Percentiles rank a stretch among this genome's conserved stretches.
Conservation (phyloP, 1,140 invertebrate genomes). For the Halesus radiatus region DNA sequence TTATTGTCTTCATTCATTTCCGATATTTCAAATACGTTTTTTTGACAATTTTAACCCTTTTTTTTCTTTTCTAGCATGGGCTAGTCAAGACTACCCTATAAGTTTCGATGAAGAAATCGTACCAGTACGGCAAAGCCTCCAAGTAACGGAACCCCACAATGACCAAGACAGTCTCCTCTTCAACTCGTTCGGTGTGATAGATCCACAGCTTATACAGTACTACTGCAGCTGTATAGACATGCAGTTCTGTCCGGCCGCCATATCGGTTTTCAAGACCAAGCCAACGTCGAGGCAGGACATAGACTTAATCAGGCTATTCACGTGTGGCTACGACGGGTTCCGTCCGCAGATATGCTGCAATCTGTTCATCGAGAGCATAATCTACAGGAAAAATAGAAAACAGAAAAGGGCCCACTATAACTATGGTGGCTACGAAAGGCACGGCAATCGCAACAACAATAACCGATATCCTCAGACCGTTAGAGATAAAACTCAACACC, state of each 20-base stretch:
- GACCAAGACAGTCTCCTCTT: constrained; percentile 36
- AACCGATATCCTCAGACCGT: background rate
- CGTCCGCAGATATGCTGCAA: constrained; percentile 49
- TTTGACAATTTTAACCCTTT: background rate
- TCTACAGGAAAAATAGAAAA: constrained; percentile 41
- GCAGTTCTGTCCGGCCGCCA: constrained; percentile 38
- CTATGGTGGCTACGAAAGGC: constrained; percentile 28
- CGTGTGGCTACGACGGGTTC: constrained; percentile 44
- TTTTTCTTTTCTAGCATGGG: constrained; percentile 34
- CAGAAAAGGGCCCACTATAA: constrained; percentile 50
- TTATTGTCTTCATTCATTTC: no score
- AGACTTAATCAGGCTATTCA: constrained; percentile 43
- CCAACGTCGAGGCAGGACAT: constrained; percentile 19
- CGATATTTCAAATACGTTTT: no score
- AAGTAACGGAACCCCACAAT: background rate
- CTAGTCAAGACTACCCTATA: background rate
- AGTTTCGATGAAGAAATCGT: constrained; percentile 17
- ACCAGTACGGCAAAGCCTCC: background rate
- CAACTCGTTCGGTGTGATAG: constrained; percentile 29
- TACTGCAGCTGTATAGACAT: constrained; percentile 48
- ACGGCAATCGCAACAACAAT: background rate
- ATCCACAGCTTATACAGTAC: constrained; percentile 29
- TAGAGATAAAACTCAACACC: constrained; percentile 36
- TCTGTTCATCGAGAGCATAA: constrained; percentile 15
- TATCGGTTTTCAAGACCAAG: constrained; percentile 32